These are phyloP conservation scores for Lacanobia wlatinum DNA, from an alignment of 2,888 invertebrate species.

Conservation along the genomic window DNA sequence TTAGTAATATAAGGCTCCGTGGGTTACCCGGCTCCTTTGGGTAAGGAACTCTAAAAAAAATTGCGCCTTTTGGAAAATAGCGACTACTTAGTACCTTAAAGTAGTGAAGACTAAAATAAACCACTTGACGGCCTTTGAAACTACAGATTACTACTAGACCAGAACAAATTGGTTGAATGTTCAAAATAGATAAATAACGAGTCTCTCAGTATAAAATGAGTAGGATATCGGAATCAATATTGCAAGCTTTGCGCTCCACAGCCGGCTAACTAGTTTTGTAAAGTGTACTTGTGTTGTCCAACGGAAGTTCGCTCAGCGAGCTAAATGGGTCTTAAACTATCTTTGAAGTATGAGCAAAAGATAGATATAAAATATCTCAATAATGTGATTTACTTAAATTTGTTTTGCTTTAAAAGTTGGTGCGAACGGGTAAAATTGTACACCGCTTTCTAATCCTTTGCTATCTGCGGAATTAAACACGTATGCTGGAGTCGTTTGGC, in stretches of 20 bases:
- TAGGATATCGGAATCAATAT: conserved; percentile 58
- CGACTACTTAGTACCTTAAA: not conserved
- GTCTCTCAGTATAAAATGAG: conserved; percentile 38
- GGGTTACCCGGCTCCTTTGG: no score
- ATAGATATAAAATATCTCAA: conserved; percentile 36
- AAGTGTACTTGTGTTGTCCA: conserved; percentile 57
- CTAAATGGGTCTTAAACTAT: conserved; percentile 56
- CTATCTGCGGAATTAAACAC: conserved; percentile 76
- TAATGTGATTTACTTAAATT: conserved; percentile 27
- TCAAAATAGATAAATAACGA: conserved; percentile 37
- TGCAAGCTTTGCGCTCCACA: conserved; percentile 51
- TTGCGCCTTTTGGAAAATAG: not conserved
- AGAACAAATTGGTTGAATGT: conserved; percentile 26
- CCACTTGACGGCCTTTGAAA: not conserved
- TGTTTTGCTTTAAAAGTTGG: conserved; percentile 6
- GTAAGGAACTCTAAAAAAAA: not conserved
- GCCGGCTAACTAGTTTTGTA: conserved; percentile 56
- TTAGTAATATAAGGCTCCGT: no score
- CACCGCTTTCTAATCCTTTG: conserved; percentile 67
- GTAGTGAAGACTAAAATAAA: not conserved
- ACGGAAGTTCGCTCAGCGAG: conserved; percentile 49
- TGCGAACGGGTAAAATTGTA: conserved; percentile 1
- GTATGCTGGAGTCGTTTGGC: conserved; percentile 80
- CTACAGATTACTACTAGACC: conserved; percentile 7
- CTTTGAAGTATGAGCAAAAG: conserved; percentile 47